A percentile compares a stretch with the other conserved stretches of the same genome.
Conservation (phyloP, 1,140 invertebrate genomes). For the Diuraphis noxia region DNA sequence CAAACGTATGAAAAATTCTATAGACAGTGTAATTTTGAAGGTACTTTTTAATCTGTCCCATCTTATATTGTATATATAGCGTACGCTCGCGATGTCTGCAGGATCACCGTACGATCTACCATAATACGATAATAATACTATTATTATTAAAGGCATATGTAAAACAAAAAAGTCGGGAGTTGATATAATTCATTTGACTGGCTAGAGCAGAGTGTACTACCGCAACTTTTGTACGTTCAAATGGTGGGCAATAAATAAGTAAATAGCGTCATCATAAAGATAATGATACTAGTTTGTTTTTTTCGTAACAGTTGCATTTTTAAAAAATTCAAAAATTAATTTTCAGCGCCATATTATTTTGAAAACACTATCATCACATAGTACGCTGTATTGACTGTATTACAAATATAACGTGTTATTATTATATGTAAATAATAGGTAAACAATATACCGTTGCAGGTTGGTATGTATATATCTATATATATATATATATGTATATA, state of each 20-base stretch:
- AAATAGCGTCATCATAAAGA: background rate
- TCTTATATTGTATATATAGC: too few relatives aligned
- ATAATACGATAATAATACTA: background rate
- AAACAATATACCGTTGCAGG: background rate
- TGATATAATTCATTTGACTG: background rate
- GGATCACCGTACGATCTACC: background rate
- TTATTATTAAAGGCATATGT: background rate
- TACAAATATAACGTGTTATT: background rate
- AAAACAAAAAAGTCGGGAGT: background rate
- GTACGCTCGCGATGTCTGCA: too few relatives aligned
- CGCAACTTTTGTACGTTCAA: background rate
- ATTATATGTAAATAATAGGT: background rate
- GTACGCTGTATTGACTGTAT: background rate
- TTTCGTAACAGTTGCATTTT: background rate
- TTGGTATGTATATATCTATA: too few relatives aligned
- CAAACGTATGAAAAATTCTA: too few relatives aligned
- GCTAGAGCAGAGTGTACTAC: background rate
- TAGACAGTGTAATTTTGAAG: too few relatives aligned
- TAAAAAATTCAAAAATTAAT: constrained; percentile 1
- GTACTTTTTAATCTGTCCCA: too few relatives aligned
- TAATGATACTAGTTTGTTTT: background rate
- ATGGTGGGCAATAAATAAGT: background rate
- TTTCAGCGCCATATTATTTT: background rate
- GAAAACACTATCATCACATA: too few relatives aligned
- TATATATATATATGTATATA: too few relatives aligned